Evolutionary conservation across 1,140 invertebrate species (phyloP).

Genomic region (Drosophila punjabiensis): DNA sequence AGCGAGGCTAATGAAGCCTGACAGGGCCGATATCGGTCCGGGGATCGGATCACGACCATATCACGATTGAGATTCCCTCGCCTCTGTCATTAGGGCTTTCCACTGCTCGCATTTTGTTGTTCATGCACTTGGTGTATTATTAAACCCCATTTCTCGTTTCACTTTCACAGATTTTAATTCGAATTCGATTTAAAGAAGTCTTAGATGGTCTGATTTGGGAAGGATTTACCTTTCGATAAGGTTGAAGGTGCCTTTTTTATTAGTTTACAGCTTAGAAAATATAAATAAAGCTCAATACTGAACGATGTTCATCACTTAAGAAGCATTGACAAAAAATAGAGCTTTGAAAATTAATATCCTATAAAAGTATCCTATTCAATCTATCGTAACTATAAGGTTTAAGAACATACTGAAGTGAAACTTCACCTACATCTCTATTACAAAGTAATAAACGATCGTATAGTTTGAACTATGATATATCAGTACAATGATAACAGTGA

Average conservation of each 20-base stretch:
- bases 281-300: not conserved
- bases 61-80: constrained; percentile 52
- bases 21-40: constrained; percentile 39
- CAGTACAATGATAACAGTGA: not conserved
- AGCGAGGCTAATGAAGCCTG: constrained; percentile 55
- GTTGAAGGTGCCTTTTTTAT: not conserved
- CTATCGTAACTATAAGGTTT: not conserved
- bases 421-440: not conserved
- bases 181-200: not conserved
- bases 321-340: not conserved
- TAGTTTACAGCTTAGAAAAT: not conserved
- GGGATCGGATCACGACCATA: constrained; percentile 57
- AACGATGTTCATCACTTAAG: not conserved
- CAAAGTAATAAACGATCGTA: not conserved
- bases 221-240: not conserved
- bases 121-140: constrained; percentile 21
- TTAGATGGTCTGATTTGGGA: not conserved
- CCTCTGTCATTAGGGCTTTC: constrained; percentile 48
- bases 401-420: not conserved
- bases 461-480: not conserved
- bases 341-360: not conserved
- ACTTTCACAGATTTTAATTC: constrained; percentile 28
- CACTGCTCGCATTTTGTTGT: constrained; percentile 5
- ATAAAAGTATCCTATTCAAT: not conserved
- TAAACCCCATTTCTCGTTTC: constrained; percentile 14